These are phyloP conservation scores for Esox masquinongy DNA, from an alignment of 2,797 vertebrate genomes.

Conservation along the genomic window DNA sequence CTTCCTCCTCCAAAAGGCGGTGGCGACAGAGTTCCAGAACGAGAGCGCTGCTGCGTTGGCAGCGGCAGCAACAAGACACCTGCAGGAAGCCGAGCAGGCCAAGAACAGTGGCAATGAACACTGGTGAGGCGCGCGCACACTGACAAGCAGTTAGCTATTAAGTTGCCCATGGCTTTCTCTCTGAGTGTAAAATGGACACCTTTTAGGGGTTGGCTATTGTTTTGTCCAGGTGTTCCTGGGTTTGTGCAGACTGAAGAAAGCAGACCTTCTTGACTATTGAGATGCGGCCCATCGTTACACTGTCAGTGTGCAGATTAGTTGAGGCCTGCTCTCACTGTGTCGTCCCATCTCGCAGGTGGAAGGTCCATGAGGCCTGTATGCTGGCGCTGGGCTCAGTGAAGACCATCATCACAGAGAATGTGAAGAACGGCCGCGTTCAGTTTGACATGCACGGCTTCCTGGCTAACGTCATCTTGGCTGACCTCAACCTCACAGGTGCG, in stretches of 20 bases:
- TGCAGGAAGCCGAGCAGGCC: slow-evolving; percentile 95
- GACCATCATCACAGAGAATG: slow-evolving; percentile 92
- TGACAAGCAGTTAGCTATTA: background rate
- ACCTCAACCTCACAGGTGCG: slow-evolving; percentile 91
- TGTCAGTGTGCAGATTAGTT: background rate
- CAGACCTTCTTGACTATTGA: background rate
- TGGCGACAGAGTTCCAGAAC: slow-evolving; percentile 96
- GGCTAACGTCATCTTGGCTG: slow-evolving; percentile 89
- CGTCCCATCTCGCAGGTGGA: slow-evolving; percentile 83
- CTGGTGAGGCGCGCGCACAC: slow-evolving; percentile 78
- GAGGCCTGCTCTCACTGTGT: background rate
- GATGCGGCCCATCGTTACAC: background rate
- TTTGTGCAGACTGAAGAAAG: background rate
- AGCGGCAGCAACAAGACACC: slow-evolving; percentile 91
- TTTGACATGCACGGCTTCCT: slow-evolving; percentile 99
- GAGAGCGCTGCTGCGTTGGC: slow-evolving; percentile 95
- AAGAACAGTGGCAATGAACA: slow-evolving; percentile 85
- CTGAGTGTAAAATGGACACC: background rate
- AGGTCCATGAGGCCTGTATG: slow-evolving; percentile 97
- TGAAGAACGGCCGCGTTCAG: slow-evolving; percentile 92
- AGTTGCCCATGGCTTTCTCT: background rate
- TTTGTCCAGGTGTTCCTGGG: background rate
- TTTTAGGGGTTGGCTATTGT: background rate
- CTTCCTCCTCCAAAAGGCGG: slow-evolving; percentile 75
- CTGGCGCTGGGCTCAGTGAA: slow-evolving; percentile 96